Evolutionary conservation across 2,113 vertebrate species (phyloP).

Genomic region (Zingel zingel): DNA sequence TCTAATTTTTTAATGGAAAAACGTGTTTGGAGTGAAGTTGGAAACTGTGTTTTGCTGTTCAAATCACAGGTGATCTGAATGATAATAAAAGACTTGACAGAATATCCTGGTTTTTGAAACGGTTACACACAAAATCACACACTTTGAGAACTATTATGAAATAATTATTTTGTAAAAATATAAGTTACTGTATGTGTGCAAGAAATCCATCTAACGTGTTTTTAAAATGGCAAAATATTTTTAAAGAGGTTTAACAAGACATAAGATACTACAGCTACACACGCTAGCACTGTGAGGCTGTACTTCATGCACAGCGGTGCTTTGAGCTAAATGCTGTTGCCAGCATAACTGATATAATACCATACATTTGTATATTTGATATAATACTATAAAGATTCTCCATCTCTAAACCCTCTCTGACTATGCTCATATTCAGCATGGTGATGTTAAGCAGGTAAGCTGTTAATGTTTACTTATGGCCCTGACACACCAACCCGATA

Average conservation of each 20-base stretch:
- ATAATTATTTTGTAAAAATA: not conserved
- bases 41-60: conserved; percentile 68
- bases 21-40: conserved; percentile 39
- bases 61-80: conserved; percentile 72
- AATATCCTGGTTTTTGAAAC: not conserved
- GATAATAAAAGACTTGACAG: conserved; percentile 63
- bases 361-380: no score
- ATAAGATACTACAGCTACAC: no score
- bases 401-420: no score
- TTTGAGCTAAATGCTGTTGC: not conserved
- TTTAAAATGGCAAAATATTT: no score
- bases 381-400: no score
- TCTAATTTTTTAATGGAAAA: conserved; percentile 60
- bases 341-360: not conserved
- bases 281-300: no score
- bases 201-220: no score
- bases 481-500: no score
- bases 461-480: not conserved
- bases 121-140: not conserved
- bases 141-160: not conserved
- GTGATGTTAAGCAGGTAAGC: not conserved
- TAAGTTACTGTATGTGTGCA: not conserved
- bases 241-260: no score
- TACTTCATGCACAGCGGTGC: no score
- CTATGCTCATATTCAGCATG: not conserved